Evolutionary conservation across 2,888 invertebrate species (phyloP), one percentile per base, ranked within the genome.

Genomic region (Parnassius apollo): DNA sequence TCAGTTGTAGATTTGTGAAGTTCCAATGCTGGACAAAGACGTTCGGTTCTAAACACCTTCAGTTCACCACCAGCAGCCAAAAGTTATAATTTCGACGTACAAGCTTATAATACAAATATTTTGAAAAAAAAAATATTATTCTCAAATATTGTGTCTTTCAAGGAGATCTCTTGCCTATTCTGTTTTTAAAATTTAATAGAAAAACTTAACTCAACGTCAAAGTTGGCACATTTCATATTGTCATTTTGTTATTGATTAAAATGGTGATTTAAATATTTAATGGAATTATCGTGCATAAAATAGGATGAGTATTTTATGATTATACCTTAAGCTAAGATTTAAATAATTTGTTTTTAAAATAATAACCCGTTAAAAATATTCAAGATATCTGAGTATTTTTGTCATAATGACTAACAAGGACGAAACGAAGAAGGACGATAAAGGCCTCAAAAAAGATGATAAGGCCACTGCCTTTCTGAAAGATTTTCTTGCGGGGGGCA

Each of bases 401-500:
- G n/a, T 42, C 8, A 56, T 12, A 51, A 60, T 57, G 64, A 35
- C 63, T 46, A 59, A 53, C 18, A 62, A 60, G 42, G 57, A 64
- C 18, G 62, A 65, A n/a, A 65, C 68, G 64, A 60, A 71, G 61
- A 71, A 74, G 53, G 69, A 72, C 22, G 66, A 65, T 35, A 35
- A 35, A 35, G 7, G 1, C 35, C 35, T 35, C 35, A 60, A 71
- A 60, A 71, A 74, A 53, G 69, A 72, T 18, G 66, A 65, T 2
- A 69, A 72, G 56, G 69, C 62, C 49, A 64, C 63, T 2, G 95
- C 95, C 69, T 98, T 98, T 85, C 81, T 95, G 74, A 97, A 98
- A 92, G 98, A 98, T 93, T 98, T 98, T 82, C 82, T 96, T 65
- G 97, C 97, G 69, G 98, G 98, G 74, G 98, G 98, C 69, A 93